phyloP scores from a whole-genome alignment of 2,797 vertebrate genomes.

The Lepilemur ruficaudatus region DNA sequence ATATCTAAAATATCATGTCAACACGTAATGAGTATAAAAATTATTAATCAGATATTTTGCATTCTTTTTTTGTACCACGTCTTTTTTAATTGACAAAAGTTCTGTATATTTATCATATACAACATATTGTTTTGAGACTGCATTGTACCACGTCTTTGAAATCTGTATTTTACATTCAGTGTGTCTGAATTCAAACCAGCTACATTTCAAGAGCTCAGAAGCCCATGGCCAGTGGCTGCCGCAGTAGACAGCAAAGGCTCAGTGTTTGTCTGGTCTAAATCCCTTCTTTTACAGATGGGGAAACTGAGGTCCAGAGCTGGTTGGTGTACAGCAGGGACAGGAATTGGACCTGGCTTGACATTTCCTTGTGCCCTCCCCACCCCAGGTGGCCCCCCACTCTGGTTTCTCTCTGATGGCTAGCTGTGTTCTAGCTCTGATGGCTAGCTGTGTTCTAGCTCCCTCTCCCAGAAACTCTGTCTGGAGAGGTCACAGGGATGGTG shows the following conservation, averaged over 20 bases:
- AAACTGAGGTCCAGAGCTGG: not conserved
- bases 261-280: not conserved
- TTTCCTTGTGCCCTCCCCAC: not conserved
- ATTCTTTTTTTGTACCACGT: not conserved
- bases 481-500: not conserved
- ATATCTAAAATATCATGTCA: not conserved
- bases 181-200: not conserved
- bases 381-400: not conserved
- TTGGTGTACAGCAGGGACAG: no score
- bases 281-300: not conserved
- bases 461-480: not conserved
- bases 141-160: not conserved
- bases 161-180: not conserved
- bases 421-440: not conserved
- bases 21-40: not conserved
- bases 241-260: not conserved
- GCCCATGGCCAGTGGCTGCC: not conserved
- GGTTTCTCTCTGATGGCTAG: not conserved
- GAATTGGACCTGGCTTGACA: not conserved
- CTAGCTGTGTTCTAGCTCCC: not conserved
- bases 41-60: not conserved
- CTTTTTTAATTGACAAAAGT: not conserved
- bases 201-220: not conserved
- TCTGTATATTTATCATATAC: not conserved
- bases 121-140: not conserved